Evolutionary conservation across 1,140 invertebrate genomes (phyloP), one percentile per base, ranked within the genome.

Genomic region (Saxidomus purpurata): DNA sequence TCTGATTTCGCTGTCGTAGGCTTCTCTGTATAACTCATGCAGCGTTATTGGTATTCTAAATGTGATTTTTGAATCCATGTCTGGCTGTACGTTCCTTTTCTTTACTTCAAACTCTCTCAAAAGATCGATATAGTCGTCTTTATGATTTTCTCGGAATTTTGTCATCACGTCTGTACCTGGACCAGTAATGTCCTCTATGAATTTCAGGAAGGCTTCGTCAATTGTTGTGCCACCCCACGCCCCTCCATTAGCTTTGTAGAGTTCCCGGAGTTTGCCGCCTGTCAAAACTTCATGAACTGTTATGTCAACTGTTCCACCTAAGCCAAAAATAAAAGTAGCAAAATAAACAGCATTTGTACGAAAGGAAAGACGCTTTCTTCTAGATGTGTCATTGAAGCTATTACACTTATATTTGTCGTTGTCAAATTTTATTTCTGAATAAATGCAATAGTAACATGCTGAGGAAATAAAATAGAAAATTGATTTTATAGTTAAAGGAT

Each of bases 231-330:
- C 90, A 38, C 90, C 90, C 90, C 89, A 91, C 0, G 84, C 71
- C 4, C 89, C 89, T 4, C 90, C 90, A 22, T 77, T 90, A 6
- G 89, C 90, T 25, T 85, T 79, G 31, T 80, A 55, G 17, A 91
- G 25, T 76, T 91, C 90, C 22, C 52, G 67, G 2, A 91, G 52
- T 17, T 63, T 69, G 3, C 89, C 82, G 25, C 77, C 67, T 0
- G 40, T 6, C 19, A 55, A 31, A 8, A 91, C 89, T 69, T 91
- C 84, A 47, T 91, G 85, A 11, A 90, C 85, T 3, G 89, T 91
- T 6, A 90, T 83, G 59, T 91, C 90, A 28, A 90, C 80, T 11
- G 90, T 91, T 22, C 90, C 90, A 40, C 90, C 90, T 91, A 59
- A 15, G 15, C 4, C 43, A 43, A 8, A 15, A n/a, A n/a, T n/a